Conservation (phyloP, 1,140 invertebrate genomes). For the Stenopsyche tienmushanensis region DNA sequence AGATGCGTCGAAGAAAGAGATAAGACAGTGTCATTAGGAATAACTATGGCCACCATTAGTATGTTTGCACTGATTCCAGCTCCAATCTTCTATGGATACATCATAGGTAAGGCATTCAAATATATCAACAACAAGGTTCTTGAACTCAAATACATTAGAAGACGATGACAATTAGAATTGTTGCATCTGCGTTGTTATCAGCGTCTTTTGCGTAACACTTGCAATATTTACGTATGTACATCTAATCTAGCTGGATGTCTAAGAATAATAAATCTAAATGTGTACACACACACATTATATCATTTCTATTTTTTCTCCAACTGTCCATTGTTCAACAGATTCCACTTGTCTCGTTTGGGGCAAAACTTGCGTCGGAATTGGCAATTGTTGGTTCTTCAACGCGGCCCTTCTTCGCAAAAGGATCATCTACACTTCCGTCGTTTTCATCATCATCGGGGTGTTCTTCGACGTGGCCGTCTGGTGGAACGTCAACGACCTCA, state of each 20-base stretch:
- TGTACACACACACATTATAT: too few species aligned
- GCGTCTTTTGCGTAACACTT: too few species aligned
- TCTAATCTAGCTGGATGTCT: too few species aligned
- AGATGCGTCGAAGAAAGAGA: conserved; percentile 71
- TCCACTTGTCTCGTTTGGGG: conserved; percentile 72
- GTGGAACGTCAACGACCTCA: conserved; percentile 68
- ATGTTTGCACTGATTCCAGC: conserved; percentile 71
- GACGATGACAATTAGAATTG: not conserved
- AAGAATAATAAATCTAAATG: too few species aligned
- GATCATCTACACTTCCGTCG: conserved; percentile 66
- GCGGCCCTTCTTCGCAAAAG: conserved; percentile 63
- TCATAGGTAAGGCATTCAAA: conserved; percentile 66
- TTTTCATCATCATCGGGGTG: conserved; percentile 64
- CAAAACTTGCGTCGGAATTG: conserved; percentile 68
- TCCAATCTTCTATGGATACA: conserved; percentile 71
- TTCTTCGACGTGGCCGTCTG: conserved; percentile 67
- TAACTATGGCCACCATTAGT: conserved; percentile 65
- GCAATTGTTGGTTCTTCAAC: conserved; percentile 75
- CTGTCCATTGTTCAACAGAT: too few species aligned
- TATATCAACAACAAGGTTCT: too few species aligned
- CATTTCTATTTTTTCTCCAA: too few species aligned
- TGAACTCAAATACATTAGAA: not conserved
- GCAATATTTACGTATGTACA: too few species aligned
- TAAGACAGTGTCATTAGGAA: conserved; percentile 70
- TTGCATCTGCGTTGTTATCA: too few species aligned